Evolutionary conservation across 2,888 invertebrate genomes (phyloP).

Genomic region (Alloscopus bannaensis): DNA sequence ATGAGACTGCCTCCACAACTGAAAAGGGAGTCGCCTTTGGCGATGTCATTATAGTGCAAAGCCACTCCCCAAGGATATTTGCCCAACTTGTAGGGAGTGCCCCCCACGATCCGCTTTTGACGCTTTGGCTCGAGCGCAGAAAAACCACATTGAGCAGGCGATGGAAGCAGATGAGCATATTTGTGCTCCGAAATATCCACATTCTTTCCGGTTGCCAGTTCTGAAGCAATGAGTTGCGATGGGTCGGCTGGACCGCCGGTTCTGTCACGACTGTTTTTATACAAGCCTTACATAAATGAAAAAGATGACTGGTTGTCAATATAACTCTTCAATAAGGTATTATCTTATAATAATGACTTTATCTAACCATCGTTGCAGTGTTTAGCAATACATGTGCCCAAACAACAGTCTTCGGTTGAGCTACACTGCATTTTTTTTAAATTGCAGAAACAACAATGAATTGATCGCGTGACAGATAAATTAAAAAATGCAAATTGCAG

Average conservation of each 20-base stretch:
- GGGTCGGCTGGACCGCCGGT: background rate
- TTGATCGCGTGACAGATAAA: too few relatives aligned
- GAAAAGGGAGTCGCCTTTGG: slow-evolving; percentile 15
- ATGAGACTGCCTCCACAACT: slow-evolving; percentile 55
- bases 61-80: slow-evolving; percentile 58
- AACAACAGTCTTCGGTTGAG: slow-evolving; percentile 36
- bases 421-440: too few relatives aligned
- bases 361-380: slow-evolving; percentile 29
- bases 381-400: slow-evolving; percentile 15
- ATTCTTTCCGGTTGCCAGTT: slow-evolving; percentile 38
- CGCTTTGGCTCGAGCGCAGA: slow-evolving; percentile 18
- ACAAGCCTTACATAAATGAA: background rate
- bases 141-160: slow-evolving; percentile 52
- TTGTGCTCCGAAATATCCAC: slow-evolving; percentile 47
- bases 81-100: slow-evolving; percentile 56
- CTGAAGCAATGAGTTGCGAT: slow-evolving; percentile 16
- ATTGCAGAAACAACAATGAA: too few relatives aligned
- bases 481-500: too few relatives aligned
- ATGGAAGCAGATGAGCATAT: slow-evolving; percentile 46
- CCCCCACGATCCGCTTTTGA: slow-evolving; percentile 64
- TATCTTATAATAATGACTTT: too few relatives aligned
- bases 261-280: slow-evolving; percentile 6
- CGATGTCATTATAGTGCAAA: slow-evolving; percentile 11
- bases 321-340: too few relatives aligned
- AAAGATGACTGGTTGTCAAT: too few relatives aligned